A percentile compares a stretch with the other conserved stretches of the same genome.
phyloP scores from a whole-genome alignment of 2,888 invertebrate genomes.

The Hemithea aestivaria region DNA sequence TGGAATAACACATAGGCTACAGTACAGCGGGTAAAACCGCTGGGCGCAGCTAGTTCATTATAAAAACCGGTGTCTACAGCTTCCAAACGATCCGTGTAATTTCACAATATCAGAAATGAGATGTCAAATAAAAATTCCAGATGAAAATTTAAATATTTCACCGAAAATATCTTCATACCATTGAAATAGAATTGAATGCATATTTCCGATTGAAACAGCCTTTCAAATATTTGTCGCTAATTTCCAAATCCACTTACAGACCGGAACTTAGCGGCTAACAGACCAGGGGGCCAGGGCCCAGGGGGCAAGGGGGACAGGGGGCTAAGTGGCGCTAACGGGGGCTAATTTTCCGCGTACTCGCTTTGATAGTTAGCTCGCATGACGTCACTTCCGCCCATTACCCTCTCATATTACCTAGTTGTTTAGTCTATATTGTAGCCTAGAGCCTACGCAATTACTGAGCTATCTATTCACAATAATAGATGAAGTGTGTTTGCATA shows the following conservation, averaged over 20 bases:
- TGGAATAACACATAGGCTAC: too few species aligned
- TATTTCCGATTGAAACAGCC: constrained; percentile 6
- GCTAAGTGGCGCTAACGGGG: constrained; percentile 7
- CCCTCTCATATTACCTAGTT: constrained; percentile 10
- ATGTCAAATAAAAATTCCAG: too few species aligned
- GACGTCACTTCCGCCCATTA: constrained; percentile 21
- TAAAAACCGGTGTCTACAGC: too few species aligned
- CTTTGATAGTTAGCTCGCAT: constrained; percentile 17
- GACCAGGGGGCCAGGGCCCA: background rate
- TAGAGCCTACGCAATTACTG: too few species aligned
- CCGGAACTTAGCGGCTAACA: constrained; percentile 5
- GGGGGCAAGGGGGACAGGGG: background rate
- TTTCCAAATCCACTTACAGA: constrained; percentile 11
- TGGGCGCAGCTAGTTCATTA: too few species aligned
- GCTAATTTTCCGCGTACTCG: constrained; percentile 25
- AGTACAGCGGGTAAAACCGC: too few species aligned
- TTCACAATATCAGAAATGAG: too few species aligned
- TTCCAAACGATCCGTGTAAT: too few species aligned
- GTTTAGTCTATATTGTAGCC: too few species aligned
- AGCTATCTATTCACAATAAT: too few species aligned
- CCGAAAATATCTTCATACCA: constrained; percentile 10
- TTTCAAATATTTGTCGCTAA: constrained; percentile 14
- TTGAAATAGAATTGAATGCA: constrained; percentile 15
- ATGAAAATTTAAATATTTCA: too few species aligned
- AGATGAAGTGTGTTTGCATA: too few species aligned